Evolutionary conservation across 2,888 invertebrate genomes (phyloP), one percentile per base, ranked within the genome.

Genomic region (Trissonchulus sp.): DNA sequence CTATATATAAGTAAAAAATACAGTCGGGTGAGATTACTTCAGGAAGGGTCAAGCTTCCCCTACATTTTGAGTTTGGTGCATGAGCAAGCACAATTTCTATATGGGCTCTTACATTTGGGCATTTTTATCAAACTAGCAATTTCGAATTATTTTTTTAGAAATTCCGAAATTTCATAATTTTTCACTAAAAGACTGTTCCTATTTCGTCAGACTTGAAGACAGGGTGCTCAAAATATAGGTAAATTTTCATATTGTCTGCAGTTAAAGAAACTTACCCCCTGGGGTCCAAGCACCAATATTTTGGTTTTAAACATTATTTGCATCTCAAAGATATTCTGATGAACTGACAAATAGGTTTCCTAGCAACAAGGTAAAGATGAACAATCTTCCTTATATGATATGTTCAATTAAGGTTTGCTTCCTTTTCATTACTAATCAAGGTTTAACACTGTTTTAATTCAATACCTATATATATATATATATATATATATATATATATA

Each of bases 261-360:
- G n/a, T n/a, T n/a, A n/a, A n/a, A n/a, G 3, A 31, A 31, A 23
- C 72, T 73, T 38, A 75, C 75, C 33, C 28, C 8, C 28, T 15
- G 34, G 2, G 75, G 75, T 1, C 77, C 77, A 1, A 77, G 71
- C 28, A 77, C 63, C 3, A 77, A 36, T 8, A 77, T 77, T 60
- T 77, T 75, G 15, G 77, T 76, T 63, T 76, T 76, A 37, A 74
- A 75, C 75, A 75, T 71, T 60, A 48, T 48, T 48, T 23, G 23
- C 48, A 31, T 63, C 18, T 63, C 30, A n/a, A 63, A 63, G n/a
- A n/a, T n/a, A n/a, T n/a, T n/a, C n/a, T n/a, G n/a, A n/a, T n/a
- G n/a, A n/a, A n/a, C n/a, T n/a, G n/a, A n/a, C n/a, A n/a, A n/a
- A n/a, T n/a, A n/a, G 8, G 48, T 48, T 15, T 15, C 48, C 48